Percentiles rank a stretch among this genome's conserved stretches.
Conservation (phyloP, 2,888 invertebrate species). For the Stratiomys singularior region DNA sequence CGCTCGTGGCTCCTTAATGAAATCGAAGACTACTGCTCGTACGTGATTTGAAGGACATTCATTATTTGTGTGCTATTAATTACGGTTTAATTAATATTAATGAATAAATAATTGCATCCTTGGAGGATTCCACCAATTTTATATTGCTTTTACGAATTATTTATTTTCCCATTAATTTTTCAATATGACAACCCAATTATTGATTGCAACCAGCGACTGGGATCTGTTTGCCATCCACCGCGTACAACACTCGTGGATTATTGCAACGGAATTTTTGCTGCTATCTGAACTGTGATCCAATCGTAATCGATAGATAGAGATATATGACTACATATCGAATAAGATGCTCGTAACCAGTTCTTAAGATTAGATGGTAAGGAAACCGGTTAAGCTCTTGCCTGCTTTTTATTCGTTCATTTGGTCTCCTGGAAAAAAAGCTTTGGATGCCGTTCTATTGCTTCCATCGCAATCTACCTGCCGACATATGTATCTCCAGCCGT, state of each 20-base stretch:
- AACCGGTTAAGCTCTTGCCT: neutral
- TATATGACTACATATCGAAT: neutral
- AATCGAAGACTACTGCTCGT: no score
- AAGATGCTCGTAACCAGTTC: neutral
- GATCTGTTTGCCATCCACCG: neutral
- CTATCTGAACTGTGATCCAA: neutral
- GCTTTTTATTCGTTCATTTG: neutral
- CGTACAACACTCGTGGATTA: neutral
- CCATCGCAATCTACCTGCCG: neutral
- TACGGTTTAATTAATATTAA: no score
- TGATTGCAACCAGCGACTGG: no score
- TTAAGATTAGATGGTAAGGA: conserved; percentile 11
- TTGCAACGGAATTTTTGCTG: conserved; percentile 3
- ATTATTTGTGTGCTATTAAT: no score
- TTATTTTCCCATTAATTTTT: no score
- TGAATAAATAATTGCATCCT: no score
- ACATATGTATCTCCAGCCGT: neutral
- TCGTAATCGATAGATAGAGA: neutral
- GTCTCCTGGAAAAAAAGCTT: neutral
- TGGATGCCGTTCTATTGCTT: neutral
- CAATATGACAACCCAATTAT: no score
- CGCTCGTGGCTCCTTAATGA: no score
- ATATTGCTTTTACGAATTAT: no score
- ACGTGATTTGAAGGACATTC: no score
- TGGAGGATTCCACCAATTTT: no score